Base-by-base conservation (phyloP, 35 echinoderm and acorn worm species). In the Acanthaster planci region DNA sequence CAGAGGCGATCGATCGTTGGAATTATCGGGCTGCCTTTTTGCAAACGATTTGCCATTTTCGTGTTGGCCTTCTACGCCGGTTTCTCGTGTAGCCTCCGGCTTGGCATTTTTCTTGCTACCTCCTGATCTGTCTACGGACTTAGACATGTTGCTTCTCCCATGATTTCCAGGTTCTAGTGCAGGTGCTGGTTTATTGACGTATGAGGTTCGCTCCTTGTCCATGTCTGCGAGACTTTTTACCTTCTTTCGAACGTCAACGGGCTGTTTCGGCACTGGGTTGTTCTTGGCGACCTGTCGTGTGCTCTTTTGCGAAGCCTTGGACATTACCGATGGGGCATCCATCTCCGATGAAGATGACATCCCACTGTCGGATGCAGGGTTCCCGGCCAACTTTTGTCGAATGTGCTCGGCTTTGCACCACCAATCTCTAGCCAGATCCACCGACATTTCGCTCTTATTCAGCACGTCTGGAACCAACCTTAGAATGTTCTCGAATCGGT, bases 401-500 rank as follows among this genome's bases (percentile, higher is more conserved):
- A 95, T 95, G 68, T 83, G 87, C 47, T 95, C 93, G 7, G 93
- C 84, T 22, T 91, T 83, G 44, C 76, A 91, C 93, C 93, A 95
- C 93, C 93, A 95, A 27, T 52, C 75, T 32, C 67, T 76, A 12
- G 93, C 84, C 12, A 95, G 58, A 16, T 67, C 44, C 26, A 91
- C 80, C 23, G 88, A 88, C 27, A 64, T 60, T 18, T 84, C 72
- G 42, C 67, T 95, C 80, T 95, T 95, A 21, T 78, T 76, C 18
- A 95, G 31, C 34, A 95, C 39, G 51, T 95, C 93, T 1, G 93
- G 93, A 37, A 95, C 79, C 17, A 91, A 77, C 42, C 89, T 77
- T 0, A 95, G 21, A 0, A 95, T 32, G 23, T 42, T 72, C 56
- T 88, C 80, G 51, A 95, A 95, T 15, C 67, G 21, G 50, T 56